Evolutionary conservation across 2,113 vertebrate genomes (phyloP).

Genomic region (Dicaeum eximium): DNA sequence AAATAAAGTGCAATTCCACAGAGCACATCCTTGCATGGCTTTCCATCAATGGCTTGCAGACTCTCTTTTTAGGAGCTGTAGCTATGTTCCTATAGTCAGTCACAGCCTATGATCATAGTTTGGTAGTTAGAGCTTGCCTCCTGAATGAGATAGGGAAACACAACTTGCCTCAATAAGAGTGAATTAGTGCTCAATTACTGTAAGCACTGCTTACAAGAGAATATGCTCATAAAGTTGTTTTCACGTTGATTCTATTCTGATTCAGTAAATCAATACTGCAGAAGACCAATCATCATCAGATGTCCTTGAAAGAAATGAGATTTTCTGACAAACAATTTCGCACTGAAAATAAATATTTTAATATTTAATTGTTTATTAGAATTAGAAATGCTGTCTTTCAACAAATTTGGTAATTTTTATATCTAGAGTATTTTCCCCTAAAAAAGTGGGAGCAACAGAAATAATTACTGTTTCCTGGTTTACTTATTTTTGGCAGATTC

Average conservation of each 20-base stretch:
- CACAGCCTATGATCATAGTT: not conserved
- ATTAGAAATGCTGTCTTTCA: not conserved
- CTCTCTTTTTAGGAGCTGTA: not conserved
- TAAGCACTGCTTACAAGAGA: not conserved
- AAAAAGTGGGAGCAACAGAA: not conserved
- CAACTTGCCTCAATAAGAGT: not conserved
- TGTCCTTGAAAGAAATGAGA: conserved; percentile 8
- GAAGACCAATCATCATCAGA: conserved; percentile 12
- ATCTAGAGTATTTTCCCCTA: not conserved
- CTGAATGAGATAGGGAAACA: not conserved
- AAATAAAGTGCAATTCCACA: not conserved
- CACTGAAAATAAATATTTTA: not conserved
- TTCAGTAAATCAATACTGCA: not conserved
- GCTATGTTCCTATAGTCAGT: not conserved
- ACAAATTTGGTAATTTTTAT: not conserved
- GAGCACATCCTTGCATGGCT: not conserved
- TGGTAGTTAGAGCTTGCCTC: not conserved
- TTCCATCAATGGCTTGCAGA: not conserved
- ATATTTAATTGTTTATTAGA: not conserved
- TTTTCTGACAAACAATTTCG: not conserved
- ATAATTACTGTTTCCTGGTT: not conserved
- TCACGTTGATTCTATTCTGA: not conserved
- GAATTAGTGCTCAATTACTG: not conserved
- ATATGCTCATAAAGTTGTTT: not conserved
- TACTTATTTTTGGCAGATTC: not conserved